Evolutionary conservation across 2,797 vertebrate genomes (phyloP), one percentile per base, ranked within the genome.

Genomic region (Acanthurus leucopareius): DNA sequence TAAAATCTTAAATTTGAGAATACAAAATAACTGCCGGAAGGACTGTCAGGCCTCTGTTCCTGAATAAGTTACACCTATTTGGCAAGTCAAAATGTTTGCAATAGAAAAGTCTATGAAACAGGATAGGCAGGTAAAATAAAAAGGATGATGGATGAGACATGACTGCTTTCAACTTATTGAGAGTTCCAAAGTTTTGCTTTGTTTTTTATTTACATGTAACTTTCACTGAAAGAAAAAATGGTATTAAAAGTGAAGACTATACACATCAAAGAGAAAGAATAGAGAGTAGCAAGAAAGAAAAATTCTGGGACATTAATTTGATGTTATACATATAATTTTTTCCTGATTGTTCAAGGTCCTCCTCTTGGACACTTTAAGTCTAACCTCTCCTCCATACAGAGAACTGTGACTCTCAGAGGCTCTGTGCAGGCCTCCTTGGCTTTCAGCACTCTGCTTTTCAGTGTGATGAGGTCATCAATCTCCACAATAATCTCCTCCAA

Each of bases 361-460:
- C 20, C 40, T 42, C 28, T n/a, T 35, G 7, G 73, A 5, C 17
- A 49, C 59, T 49, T 15, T 4, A 2, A 11, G 7, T 4, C 82
- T 90, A 61, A 99, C 97, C 97, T 97, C 88, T 97, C 96, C 7
- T 93, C 77, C 80, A 97, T 89, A 86, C 97, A 99, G 60, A 89
- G 90, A 25, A 95, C 72, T 0, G 93, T 91, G 87, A 97, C 91
- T 28, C 70, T 84, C 28, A 97, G 92, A 6, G 95, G 96, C 48
- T 96, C 95, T 38, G 86, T 89, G 86, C 93, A 95, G 69, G 92
- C 91, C 79, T 96, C 95, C 75, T 96, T 86, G 10, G 97, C 96
- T 89, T 93, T 97, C 78, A 92, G 90, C 90, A 97, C 80, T 62
- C 97, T 94, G 0, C 54, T 92, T 71, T 94, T 95, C 52, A 95